Evolutionary conservation across 92 coral and sea anemone species (phyloP).

Genomic region (Chrysogorgia sp.): DNA sequence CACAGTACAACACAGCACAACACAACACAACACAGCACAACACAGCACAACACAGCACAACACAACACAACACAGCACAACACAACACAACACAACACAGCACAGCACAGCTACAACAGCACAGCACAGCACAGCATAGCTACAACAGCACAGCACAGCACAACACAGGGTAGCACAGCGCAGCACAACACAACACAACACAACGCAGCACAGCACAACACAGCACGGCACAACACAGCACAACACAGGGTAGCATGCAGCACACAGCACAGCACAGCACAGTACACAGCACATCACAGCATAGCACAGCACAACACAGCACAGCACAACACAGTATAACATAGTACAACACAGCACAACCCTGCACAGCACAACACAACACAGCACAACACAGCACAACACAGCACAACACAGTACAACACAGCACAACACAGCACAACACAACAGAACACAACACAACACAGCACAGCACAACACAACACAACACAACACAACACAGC

Average conservation of each 20-base stretch:
- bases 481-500: slow-evolving; percentile 8
- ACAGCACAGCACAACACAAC: slow-evolving; percentile 5
- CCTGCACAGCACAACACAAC: slow-evolving; percentile 2
- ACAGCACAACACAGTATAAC: slow-evolving; percentile 12
- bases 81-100: neutral
- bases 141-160: neutral
- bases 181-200: neutral
- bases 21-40: too few species aligned
- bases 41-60: too few species aligned
- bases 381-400: slow-evolving; percentile 11
- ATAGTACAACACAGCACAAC: slow-evolving; percentile 1
- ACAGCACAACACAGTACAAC: slow-evolving; percentile 10
- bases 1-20: too few species aligned
- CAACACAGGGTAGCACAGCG: neutral
- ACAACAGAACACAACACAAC: slow-evolving; percentile 5
- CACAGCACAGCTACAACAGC: neutral
- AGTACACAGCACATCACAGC: slow-evolving; percentile 9
- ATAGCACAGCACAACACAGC: slow-evolving; percentile 20
- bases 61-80: neutral
- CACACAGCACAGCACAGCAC: slow-evolving; percentile 13
- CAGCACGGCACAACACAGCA: slow-evolving; percentile 10
- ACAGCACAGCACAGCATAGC: neutral
- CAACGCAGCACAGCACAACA: neutral
- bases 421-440: slow-evolving; percentile 9
- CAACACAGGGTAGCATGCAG: slow-evolving; percentile 10